Evolutionary conservation across 2,113 vertebrate genomes (phyloP).

Genomic region (Phasianus colchicus): DNA sequence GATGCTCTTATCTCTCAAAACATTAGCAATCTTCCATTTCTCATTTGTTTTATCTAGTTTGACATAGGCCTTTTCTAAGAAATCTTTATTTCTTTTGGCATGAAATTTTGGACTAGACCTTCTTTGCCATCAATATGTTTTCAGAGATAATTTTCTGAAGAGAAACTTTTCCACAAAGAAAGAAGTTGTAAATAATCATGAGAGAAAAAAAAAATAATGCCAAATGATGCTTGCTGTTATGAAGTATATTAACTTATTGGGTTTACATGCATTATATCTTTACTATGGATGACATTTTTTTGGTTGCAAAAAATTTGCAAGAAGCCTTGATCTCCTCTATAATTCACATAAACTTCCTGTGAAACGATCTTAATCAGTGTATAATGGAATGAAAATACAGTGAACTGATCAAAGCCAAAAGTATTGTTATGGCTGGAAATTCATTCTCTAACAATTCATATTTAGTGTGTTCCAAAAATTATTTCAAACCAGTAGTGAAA

Average conservation of each 20-base stretch:
- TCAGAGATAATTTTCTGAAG: neutral
- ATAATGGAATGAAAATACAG: neutral
- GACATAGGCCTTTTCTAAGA: neutral
- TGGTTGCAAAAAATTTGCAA: neutral
- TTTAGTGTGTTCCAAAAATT: neutral
- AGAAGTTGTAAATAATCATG: neutral
- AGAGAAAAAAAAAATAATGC: neutral
- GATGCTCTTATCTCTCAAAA: neutral
- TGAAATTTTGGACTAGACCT: neutral
- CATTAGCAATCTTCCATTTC: neutral
- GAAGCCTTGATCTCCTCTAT: neutral
- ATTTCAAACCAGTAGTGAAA: neutral
- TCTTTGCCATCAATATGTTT: fast-evolving
- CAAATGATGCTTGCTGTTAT: neutral
- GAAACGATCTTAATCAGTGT: neutral
- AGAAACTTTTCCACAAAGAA: neutral
- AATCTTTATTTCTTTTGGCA: fast-evolving
- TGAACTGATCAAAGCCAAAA: neutral
- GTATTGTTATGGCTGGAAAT: neutral
- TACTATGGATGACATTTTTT: neutral
- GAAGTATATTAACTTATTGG: neutral
- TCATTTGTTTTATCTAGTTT: neutral
- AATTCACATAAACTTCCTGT: neutral
- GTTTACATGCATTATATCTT: neutral
- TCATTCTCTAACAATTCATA: neutral